Evolutionary conservation across 1,140 invertebrate species (phyloP), one percentile per base, ranked within the genome.

Genomic region (Brachionus koreanus): DNA sequence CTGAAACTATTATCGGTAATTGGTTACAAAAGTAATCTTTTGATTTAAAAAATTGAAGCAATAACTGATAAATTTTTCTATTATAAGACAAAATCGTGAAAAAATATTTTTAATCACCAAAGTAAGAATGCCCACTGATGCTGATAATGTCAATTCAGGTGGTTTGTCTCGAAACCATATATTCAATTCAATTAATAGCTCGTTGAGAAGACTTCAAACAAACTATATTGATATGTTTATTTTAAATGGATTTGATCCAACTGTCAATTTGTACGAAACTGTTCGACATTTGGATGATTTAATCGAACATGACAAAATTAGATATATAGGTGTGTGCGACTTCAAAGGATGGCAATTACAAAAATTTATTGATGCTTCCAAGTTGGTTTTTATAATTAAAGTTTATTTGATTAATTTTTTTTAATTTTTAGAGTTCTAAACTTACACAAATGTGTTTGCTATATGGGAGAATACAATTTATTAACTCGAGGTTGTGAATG

Each of bases 1-100:
- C 87, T 3, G 87, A 87, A 72, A 75, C 33, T n/a, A 86, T 87
- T 19, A 69, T 87, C 25, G 87, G 87, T 1, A 84, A 75, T 23
- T 87, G 87, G 87, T 72, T 87, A 2, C 65, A 83, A 82, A 86
- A 83, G 85, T 86, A 84, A 39, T 85, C 29, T 46, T 84, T 19
- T 84, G 86, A 81, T 12, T n/a, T 5, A 10, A 43, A 65, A 37
- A 39, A 0, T n/a, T n/a, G n/a, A 39, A 7, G 12, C 13, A 13
- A 49, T 57, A 39, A 9, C 23, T 29, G n/a, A 29, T 33, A 35
- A n/a, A 43, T 35, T 37, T 82, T 16, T 52, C 9, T 3, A 23
- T 46, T 42, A 42, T 12, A 25, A 82, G 81, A 13, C 82, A 75
- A 46, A 25, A 75, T 19, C 49, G 83, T 23, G 77, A 83, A n/a